These are phyloP conservation scores for Temnothorax curvispinosus DNA, from an alignment of 1,140 invertebrate genomes.

Conservation along the genomic window DNA sequence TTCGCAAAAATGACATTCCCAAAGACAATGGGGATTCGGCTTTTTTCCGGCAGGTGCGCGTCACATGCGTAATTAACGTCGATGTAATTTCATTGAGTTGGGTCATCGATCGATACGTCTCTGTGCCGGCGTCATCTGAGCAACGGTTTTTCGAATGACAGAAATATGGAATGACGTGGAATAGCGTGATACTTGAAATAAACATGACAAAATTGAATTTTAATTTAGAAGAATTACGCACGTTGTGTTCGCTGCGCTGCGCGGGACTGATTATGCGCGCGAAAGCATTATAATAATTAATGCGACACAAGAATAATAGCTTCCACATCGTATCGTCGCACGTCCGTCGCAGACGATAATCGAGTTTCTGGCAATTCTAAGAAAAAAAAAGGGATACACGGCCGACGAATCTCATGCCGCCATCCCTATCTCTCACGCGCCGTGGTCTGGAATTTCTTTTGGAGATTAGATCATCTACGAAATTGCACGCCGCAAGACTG, in stretches of 20 bases:
- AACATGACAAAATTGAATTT: background rate
- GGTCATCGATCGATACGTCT: background rate
- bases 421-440: conserved; percentile 24
- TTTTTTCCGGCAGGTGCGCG: conserved; percentile 20
- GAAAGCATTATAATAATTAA: background rate
- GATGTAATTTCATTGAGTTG: background rate
- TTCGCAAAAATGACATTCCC: conserved; percentile 37
- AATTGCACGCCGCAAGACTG: conserved; percentile 8
- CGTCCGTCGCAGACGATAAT: background rate
- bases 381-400: background rate
- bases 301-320: background rate
- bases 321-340: background rate
- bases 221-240: background rate
- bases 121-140: background rate
- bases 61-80: conserved; percentile 9
- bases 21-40: background rate
- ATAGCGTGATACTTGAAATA: background rate
- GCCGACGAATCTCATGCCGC: background rate
- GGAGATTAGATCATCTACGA: conserved; percentile 26
- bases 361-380: background rate
- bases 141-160: background rate
- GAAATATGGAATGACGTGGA: background rate
- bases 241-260: background rate
- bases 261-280: background rate
- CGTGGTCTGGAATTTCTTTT: conserved; percentile 30